A percentile compares a stretch with the other conserved stretches of the same genome.
Conservation (phyloP, 2,113 vertebrate genomes). For the Anser brachyrhynchus region DNA sequence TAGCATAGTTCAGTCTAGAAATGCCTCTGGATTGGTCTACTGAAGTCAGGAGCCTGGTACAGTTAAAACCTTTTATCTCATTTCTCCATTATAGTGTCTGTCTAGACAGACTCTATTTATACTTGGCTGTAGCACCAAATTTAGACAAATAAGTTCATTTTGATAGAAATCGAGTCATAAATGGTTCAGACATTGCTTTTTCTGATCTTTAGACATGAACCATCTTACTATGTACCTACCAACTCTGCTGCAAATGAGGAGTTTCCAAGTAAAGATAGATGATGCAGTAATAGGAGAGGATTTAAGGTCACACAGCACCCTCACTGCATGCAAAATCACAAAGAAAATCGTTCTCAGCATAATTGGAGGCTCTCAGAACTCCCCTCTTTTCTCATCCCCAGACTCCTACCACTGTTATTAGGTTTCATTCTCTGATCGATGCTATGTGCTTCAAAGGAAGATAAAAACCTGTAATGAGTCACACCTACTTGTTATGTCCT, state of each 20-base stretch:
- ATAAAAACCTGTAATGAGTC: neutral
- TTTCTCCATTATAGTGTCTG: constrained; percentile 46
- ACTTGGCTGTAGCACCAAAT: constrained; percentile 16
- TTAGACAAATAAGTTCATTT: constrained; percentile 53
- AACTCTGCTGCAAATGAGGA: neutral
- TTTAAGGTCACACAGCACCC: neutral
- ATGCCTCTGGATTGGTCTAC: neutral
- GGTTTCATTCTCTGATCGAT: neutral
- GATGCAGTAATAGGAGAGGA: neutral
- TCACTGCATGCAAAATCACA: neutral
- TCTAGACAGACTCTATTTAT: constrained; percentile 67
- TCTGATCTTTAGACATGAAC: constrained; percentile 4
- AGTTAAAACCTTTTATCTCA: constrained; percentile 15
- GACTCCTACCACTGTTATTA: neutral
- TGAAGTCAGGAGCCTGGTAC: neutral
- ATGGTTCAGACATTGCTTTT: neutral
- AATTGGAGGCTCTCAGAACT: neutral
- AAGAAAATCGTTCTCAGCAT: neutral
- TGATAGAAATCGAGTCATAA: constrained; percentile 8
- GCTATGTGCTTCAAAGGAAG: neutral
- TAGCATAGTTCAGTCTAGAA: neutral
- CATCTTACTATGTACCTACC: neutral
- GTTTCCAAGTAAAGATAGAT: neutral
- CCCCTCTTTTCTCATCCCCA: neutral
- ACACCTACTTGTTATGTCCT: neutral